Evolutionary conservation across 2,113 vertebrate genomes (phyloP).

Genomic region (Apeltes quadracus): DNA sequence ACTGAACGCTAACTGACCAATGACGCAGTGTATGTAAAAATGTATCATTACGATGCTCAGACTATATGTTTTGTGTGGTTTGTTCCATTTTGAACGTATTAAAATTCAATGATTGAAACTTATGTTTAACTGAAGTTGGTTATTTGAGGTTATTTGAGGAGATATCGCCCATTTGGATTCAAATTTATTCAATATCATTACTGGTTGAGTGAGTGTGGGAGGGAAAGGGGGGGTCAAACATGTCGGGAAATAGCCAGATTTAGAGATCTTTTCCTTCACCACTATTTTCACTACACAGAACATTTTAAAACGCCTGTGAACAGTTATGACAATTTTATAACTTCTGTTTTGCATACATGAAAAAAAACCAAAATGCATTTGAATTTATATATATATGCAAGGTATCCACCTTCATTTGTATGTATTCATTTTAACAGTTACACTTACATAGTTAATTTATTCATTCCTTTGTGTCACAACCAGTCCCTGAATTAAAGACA

Average conservation of each 20-base stretch:
- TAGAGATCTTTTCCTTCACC: not conserved
- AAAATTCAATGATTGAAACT: constrained; percentile 17
- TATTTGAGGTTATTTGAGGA: not conserved
- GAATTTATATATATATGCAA: no score
- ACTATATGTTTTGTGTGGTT: constrained; percentile 11
- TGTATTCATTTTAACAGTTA: not conserved
- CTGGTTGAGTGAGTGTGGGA: not conserved
- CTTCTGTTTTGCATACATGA: no score
- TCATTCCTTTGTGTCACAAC: constrained; percentile 76
- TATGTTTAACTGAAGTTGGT: not conserved
- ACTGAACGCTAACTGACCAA: constrained; percentile 23
- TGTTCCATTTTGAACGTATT: constrained; percentile 15
- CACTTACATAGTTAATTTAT: constrained; percentile 69
- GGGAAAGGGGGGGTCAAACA: not conserved
- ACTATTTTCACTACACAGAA: not conserved
- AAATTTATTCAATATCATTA: not conserved
- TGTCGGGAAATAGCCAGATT: not conserved
- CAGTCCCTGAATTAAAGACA: constrained; percentile 81
- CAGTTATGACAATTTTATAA: no score
- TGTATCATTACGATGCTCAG: constrained; percentile 12
- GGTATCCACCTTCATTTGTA: not conserved
- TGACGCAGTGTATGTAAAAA: constrained; percentile 16
- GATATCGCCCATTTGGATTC: not conserved
- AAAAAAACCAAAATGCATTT: no score
- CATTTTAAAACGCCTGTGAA: not conserved